A percentile compares a stretch with the other conserved stretches of the same genome.
Conservation (phyloP, 1,140 invertebrate species). For the Drosophila hydei region DNA sequence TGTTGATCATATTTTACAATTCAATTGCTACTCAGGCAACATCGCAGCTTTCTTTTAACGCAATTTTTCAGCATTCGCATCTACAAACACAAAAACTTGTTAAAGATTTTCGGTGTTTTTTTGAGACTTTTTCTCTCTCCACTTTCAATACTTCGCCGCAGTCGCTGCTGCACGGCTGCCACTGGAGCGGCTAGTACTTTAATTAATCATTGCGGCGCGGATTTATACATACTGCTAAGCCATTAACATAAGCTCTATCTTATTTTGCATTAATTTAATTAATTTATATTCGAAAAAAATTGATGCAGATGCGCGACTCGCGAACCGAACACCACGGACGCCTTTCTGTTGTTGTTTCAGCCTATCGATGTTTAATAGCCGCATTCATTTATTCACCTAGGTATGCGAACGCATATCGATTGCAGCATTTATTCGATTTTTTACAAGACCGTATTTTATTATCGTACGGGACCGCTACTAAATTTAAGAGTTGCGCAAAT, state of each 20-base stretch:
- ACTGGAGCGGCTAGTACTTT: constrained; percentile 31
- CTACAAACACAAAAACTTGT: constrained; percentile 64
- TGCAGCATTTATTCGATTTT: constrained; percentile 4
- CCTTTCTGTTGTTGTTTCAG: constrained; percentile 44
- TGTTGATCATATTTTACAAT: constrained; percentile 54
- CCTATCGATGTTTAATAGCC: constrained; percentile 27
- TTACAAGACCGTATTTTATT: neutral
- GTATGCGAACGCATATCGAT: constrained; percentile 26
- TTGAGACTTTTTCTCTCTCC: constrained; percentile 56
- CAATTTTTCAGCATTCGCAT: constrained; percentile 46
- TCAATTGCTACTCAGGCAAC: constrained; percentile 36
- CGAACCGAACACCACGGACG: constrained; percentile 50
- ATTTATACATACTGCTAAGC: constrained; percentile 12
- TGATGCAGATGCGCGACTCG: constrained; percentile 47
- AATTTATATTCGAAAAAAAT: constrained; percentile 23
- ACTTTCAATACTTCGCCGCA: constrained; percentile 54
- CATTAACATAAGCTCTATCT: constrained; percentile 11
- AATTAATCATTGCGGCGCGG: constrained; percentile 31
- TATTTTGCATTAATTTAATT: constrained; percentile 32
- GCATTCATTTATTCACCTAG: constrained; percentile 18
- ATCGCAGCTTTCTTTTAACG: constrained; percentile 50
- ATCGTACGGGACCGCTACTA: neutral
- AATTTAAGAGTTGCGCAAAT: neutral
- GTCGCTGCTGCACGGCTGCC: constrained; percentile 27
- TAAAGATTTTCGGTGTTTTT: constrained; percentile 51